These are phyloP conservation scores for Speoplatyrhinus poulsoni DNA, from an alignment of 2,113 vertebrate species.

Conservation along the genomic window DNA sequence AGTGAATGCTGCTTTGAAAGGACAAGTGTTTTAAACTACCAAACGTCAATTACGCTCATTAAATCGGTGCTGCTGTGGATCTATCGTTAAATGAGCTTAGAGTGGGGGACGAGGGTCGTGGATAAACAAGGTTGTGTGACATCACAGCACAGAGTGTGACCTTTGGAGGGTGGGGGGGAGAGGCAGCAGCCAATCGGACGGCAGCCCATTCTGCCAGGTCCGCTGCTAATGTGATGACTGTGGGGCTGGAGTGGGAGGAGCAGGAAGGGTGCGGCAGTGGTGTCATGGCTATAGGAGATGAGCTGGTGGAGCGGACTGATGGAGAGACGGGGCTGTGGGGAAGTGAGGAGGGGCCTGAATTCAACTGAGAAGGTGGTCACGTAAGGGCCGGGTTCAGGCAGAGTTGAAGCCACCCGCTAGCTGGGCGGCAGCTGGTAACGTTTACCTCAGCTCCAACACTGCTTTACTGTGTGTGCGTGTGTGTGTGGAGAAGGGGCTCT, in stretches of 20 bases:
- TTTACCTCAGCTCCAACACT: slow-evolving; percentile 66
- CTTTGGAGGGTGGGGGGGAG: slow-evolving; percentile 16
- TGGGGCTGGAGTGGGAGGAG: slow-evolving; percentile 20
- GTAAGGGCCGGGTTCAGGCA: slow-evolving; percentile 70
- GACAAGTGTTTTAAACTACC: neutral
- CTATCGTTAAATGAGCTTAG: too few species aligned
- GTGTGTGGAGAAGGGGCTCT: slow-evolving; percentile 23
- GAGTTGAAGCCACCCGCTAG: slow-evolving; percentile 71
- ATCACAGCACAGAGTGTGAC: slow-evolving; percentile 30
- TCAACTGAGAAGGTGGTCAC: slow-evolving; percentile 64
- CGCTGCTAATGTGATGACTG: slow-evolving; percentile 33
- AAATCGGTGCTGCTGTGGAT: neutral
- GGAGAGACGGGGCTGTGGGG: neutral
- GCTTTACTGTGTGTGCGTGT: slow-evolving; percentile 36
- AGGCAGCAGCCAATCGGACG: slow-evolving; percentile 38
- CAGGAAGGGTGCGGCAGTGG: slow-evolving; percentile 40
- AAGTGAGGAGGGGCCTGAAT: slow-evolving; percentile 47
- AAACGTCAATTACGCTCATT: neutral
- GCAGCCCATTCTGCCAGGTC: neutral
- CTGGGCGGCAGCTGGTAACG: slow-evolving; percentile 73
- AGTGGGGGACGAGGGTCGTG: slow-evolving; percentile 1
- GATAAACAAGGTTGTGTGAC: slow-evolving; percentile 38
- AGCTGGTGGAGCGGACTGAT: neutral
- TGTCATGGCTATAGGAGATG: slow-evolving; percentile 35
- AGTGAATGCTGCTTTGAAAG: neutral